phyloP scores from a whole-genome alignment of 1,140 invertebrate species.

The Rhyzopertha dominica region DNA sequence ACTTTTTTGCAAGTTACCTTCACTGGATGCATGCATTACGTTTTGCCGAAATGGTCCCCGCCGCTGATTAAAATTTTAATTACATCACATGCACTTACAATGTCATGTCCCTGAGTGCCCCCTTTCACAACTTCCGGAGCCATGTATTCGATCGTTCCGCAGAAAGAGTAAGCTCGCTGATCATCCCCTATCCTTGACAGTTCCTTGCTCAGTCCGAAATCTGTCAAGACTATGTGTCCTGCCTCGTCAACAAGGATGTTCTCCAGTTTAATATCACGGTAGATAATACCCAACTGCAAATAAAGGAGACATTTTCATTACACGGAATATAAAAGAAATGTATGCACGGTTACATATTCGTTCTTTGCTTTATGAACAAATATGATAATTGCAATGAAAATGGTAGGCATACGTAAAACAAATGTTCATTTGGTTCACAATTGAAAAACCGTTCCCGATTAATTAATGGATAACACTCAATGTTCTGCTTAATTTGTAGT shows the following conservation, averaged over 20 bases:
- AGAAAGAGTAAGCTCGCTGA: slow-evolving; percentile 90
- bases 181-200: slow-evolving; percentile 50
- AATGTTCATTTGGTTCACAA: no score
- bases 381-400: no score
- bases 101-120: slow-evolving; percentile 79
- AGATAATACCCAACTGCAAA: slow-evolving; percentile 85
- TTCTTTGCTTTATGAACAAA: no score
- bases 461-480: no score
- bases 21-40: neutral
- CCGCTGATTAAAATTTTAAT: neutral
- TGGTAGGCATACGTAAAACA: no score
- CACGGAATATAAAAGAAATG: slow-evolving; percentile 7
- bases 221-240: slow-evolving; percentile 87
- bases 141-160: slow-evolving; percentile 97
- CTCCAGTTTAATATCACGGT: slow-evolving; percentile 92
- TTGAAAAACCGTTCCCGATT: no score
- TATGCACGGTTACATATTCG: no score
- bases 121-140: slow-evolving; percentile 87
- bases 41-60: neutral
- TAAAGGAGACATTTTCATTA: slow-evolving; percentile 26
- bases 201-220: slow-evolving; percentile 89
- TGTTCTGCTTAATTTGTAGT: no score
- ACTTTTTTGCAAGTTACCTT: neutral
- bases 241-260: slow-evolving; percentile 84
- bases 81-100: slow-evolving; percentile 59